Percentiles rank a stretch among this genome's conserved stretches.
Evolutionary conservation across 2,888 invertebrate genomes (phyloP).

Genomic region (Dryadula phaetusa): DNA sequence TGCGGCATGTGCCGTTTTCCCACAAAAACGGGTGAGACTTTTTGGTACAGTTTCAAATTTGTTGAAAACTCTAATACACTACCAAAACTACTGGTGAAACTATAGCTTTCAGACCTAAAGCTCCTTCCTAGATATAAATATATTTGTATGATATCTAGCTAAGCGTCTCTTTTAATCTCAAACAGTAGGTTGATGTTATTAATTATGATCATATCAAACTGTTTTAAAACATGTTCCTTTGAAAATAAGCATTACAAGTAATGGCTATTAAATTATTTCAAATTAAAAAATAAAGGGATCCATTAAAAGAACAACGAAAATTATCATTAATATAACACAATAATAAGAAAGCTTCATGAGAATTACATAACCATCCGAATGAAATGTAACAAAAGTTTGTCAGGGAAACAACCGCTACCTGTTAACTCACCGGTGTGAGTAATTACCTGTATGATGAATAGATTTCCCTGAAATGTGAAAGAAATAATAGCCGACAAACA

Average conservation of each 20-base stretch:
- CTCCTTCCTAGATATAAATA: neutral
- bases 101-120: conserved; percentile 1
- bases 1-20: conserved; percentile 77
- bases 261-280: neutral
- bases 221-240: too few relatives aligned
- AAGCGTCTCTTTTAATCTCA: too few relatives aligned
- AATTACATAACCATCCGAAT: conserved; percentile 28
- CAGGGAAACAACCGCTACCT: conserved; percentile 38
- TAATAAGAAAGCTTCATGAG: conserved; percentile 30
- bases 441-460: conserved; percentile 44
- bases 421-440: conserved; percentile 40
- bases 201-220: too few relatives aligned
- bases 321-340: conserved; percentile 31
- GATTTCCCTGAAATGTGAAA: conserved; percentile 34
- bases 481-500: conserved; percentile 40
- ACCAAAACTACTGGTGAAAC: conserved; percentile 19
- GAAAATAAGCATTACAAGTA: neutral
- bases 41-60: conserved; percentile 24
- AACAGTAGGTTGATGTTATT: too few relatives aligned
- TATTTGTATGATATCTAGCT: too few relatives aligned
- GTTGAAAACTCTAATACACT: conserved; percentile 27
- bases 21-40: conserved; percentile 51
- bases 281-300: conserved; percentile 8
- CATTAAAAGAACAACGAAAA: conserved; percentile 33
- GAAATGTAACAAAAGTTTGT: conserved; percentile 32